Evolutionary conservation across 1,140 invertebrate species (phyloP), one percentile per base, ranked within the genome.

Genomic region (Cotesia typhae): DNA sequence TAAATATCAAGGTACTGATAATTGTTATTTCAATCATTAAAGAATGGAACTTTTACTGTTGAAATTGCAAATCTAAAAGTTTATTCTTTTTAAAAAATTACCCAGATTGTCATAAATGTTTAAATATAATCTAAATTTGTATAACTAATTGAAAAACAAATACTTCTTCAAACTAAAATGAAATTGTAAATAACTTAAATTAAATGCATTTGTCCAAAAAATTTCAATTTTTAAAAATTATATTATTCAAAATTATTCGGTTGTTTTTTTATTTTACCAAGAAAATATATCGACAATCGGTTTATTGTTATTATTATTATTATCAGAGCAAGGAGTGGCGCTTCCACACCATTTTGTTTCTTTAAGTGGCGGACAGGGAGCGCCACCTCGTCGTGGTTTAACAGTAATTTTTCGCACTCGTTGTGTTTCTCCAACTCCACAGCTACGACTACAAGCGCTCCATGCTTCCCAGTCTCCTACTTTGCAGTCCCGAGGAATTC

Each of bases 291-390:
- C 72, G 63, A 70, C 68, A n/a, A 37, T 47, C 4, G 72, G 59
- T 70, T 74, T 74, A 14, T 4, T 77, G 70, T 71, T 70, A 70
- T 77, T 81, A 35, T 81, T 77, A 71, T 71, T 70, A 70, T 77
- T 81, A 38, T 81, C 80, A 28, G 79, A 80, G 71, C 92, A 94
- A 64, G 91, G 91, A 73, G 89, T 88, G 64, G 91, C 91, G 72
- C 90, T 93, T 66, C 94, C 94, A 81, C 95, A 97, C 94, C 94
- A 96, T 81, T 94, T 92, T 38, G 93, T 93, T 81, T 96, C 92
- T 70, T 92, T 88, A 17, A 96, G 88, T 1, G 93, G 91, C 14
- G 95, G 94, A 87, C 95, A 96, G 9, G 90, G 87, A 35, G 89
- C 86, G 2, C 95, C 95, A 10, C 93, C 93, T 10, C 93, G 87